Conservation (phyloP, 2,797 vertebrate species). For the Brachymystax lenok region DNA sequence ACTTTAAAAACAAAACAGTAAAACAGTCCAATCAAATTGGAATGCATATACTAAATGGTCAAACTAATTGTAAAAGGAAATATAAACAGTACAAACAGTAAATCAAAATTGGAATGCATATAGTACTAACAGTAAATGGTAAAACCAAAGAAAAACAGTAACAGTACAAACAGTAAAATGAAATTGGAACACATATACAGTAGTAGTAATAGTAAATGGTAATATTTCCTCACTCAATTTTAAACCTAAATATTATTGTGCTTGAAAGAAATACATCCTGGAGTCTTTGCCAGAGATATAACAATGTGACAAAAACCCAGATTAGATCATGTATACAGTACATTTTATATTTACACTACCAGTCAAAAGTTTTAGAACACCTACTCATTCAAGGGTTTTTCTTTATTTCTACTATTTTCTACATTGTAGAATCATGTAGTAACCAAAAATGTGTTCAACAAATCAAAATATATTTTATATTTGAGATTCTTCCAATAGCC, state of each 20-base stretch:
- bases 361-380: too few relatives aligned
- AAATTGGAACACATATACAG: not conserved
- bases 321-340: not conserved
- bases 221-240: not conserved
- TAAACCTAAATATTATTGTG: not conserved
- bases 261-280: not conserved
- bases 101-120: not conserved
- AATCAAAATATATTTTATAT: too few relatives aligned
- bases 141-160: not conserved
- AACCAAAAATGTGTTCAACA: too few relatives aligned
- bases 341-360: too few relatives aligned
- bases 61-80: not conserved
- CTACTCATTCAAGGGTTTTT: too few relatives aligned
- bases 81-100: not conserved
- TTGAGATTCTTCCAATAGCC: too few relatives aligned
- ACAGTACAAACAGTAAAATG: not conserved
- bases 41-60: not conserved
- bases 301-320: not conserved
- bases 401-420: too few relatives aligned
- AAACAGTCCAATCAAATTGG: not conserved
- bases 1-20: not conserved
- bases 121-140: not conserved
- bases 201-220: too few relatives aligned
- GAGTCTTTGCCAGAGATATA: not conserved
- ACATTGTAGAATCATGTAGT: too few relatives aligned